These are phyloP conservation scores for Orthonevra nobilis DNA, from an alignment of 2,888 invertebrate genomes.

Conservation along the genomic window DNA sequence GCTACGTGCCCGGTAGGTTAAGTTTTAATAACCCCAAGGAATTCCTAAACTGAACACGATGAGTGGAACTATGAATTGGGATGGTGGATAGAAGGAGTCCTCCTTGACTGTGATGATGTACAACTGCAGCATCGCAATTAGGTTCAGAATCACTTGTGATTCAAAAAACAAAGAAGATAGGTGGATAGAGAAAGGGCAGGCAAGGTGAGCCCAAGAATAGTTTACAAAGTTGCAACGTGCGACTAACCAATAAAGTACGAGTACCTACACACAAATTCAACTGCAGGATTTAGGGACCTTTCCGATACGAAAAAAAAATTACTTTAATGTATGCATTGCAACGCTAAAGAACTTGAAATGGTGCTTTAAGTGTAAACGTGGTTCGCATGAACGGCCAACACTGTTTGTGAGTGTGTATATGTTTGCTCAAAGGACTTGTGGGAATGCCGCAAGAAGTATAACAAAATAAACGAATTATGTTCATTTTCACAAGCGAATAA, in stretches of 20 bases:
- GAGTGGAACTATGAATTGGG: no score
- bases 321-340: conserved; percentile 27
- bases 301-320: conserved; percentile 41
- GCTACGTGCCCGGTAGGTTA: conserved; percentile 48
- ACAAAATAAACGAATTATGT: no score
- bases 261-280: conserved; percentile 30
- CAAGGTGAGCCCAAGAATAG: conserved; percentile 10
- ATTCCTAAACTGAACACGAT: conserved; percentile 39
- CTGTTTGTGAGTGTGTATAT: conserved; percentile 24
- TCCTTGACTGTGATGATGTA: conserved; percentile 24
- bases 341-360: conserved; percentile 33
- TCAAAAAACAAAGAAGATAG: conserved; percentile 37
- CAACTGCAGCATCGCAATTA: conserved; percentile 58
- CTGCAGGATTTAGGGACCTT: conserved; percentile 39
- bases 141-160: conserved; percentile 54
- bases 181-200: conserved; percentile 8
- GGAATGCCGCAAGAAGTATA: conserved; percentile 7
- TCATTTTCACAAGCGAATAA: conserved; percentile 2
- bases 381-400: conserved; percentile 65
- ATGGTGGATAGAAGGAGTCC: neutral
- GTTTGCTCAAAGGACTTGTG: neutral
- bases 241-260: conserved; percentile 26
- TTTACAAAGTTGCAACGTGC: conserved; percentile 41
- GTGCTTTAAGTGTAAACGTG: conserved; percentile 56
- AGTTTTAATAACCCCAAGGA: conserved; percentile 59